Evolutionary conservation across 2,113 vertebrate species (phyloP).

Genomic region (Pogonocichla stellata): DNA sequence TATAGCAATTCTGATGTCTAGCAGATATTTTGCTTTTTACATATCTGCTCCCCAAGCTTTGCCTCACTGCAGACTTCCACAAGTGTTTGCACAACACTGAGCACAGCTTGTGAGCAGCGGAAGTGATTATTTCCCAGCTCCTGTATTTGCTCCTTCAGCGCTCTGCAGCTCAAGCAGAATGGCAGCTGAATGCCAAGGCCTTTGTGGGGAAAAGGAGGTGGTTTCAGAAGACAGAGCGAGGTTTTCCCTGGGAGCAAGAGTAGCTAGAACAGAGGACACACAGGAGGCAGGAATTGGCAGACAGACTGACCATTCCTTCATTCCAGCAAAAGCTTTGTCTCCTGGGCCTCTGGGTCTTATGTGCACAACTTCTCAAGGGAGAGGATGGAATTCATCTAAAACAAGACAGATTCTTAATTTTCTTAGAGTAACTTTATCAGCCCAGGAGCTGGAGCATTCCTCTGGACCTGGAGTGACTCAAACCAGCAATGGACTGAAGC

Average conservation of each 20-base stretch:
- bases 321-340: background rate
- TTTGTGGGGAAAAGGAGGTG: background rate
- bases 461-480: rapidly evolving
- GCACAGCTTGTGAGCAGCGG: background rate
- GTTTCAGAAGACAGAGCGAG: background rate
- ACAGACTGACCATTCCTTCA: background rate
- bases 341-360: no score
- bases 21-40: background rate
- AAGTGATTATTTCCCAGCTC: background rate
- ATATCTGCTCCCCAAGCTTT: rapidly evolving
- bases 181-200: background rate
- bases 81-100: background rate
- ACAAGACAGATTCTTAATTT: background rate
- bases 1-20: background rate
- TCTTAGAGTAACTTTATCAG: background rate
- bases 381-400: background rate
- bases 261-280: background rate
- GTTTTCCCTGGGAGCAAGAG: background rate
- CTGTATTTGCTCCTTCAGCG: background rate
- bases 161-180: background rate
- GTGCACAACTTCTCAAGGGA: background rate
- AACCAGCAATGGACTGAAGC: background rate
- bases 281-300: background rate
- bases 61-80: background rate
- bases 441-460: background rate